Conservation (phyloP, 2,888 invertebrate species). For the Sinotaia quadrata region DNA sequence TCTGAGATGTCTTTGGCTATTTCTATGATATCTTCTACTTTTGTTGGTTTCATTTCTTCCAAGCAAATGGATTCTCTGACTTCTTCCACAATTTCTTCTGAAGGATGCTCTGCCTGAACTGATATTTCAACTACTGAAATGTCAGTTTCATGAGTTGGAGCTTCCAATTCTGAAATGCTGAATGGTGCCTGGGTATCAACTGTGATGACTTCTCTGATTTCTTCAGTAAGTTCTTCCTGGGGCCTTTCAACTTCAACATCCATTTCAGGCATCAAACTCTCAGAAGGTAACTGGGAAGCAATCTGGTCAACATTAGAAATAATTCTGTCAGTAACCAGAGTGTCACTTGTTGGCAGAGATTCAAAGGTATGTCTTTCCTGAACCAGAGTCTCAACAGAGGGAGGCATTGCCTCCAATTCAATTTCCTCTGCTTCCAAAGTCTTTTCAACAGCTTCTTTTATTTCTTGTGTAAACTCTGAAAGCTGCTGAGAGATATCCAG, state of each 20-base stretch:
- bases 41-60: conserved; percentile 28
- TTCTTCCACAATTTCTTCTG: conserved; percentile 31
- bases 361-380: conserved; percentile 32
- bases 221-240: conserved; percentile 31
- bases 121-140: conserved; percentile 24
- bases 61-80: conserved; percentile 30
- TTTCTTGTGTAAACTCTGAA: conserved; percentile 22
- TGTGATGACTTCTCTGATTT: conserved; percentile 34
- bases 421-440: conserved; percentile 32
- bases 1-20: conserved; percentile 29
- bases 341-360: conserved; percentile 14
- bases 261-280: conserved; percentile 10
- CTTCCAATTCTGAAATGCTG: conserved; percentile 27
- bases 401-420: conserved; percentile 30
- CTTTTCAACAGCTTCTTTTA: conserved; percentile 22
- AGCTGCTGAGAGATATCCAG: conserved; percentile 10
- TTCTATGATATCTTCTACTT: conserved; percentile 28
- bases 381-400: conserved; percentile 25
- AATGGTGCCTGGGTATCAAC: conserved; percentile 24
- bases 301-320: conserved; percentile 19
- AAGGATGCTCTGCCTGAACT: conserved; percentile 29
- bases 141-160: conserved; percentile 25
- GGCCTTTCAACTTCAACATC: conserved; percentile 32
- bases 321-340: conserved; percentile 3
- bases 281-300: conserved; percentile 17